Evolutionary conservation across 2,113 vertebrate species (phyloP).

Genomic region (Scomber scombrus): DNA sequence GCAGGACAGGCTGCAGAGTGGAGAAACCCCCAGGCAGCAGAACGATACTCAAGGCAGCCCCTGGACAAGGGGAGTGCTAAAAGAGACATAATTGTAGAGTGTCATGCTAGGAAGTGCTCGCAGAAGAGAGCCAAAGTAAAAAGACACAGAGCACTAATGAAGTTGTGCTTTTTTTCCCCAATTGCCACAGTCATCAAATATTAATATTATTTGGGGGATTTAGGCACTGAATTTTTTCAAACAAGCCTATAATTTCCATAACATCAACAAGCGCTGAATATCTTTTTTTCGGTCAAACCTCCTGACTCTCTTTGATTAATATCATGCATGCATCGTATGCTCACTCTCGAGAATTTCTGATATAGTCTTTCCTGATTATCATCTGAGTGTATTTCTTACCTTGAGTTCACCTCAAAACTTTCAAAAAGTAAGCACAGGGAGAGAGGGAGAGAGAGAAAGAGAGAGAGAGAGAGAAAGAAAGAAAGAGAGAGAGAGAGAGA

Average conservation of each 20-base stretch:
- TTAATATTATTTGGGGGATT: slow-evolving; percentile 33
- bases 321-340: slow-evolving; percentile 47
- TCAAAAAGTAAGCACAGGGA: slow-evolving; percentile 33
- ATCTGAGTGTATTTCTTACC: slow-evolving; percentile 62
- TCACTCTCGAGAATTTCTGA: slow-evolving; percentile 46
- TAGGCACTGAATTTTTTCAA: slow-evolving; percentile 30
- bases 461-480: slow-evolving; percentile 14
- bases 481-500: background rate
- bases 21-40: slow-evolving; percentile 19
- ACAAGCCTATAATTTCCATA: slow-evolving; percentile 38
- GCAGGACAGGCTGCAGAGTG: slow-evolving; percentile 9
- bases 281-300: slow-evolving; percentile 7
- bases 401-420: slow-evolving; percentile 71
- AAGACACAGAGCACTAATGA: slow-evolving; percentile 21
- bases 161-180: slow-evolving; percentile 11
- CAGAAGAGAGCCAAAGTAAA: slow-evolving; percentile 6
- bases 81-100: slow-evolving; percentile 16
- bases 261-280: slow-evolving; percentile 15
- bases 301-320: slow-evolving; percentile 52
- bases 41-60: slow-evolving; percentile 26
- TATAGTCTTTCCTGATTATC: slow-evolving; percentile 59
- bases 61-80: slow-evolving; percentile 22
- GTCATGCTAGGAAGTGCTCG: background rate
- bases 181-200: slow-evolving; percentile 40
- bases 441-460: slow-evolving; percentile 13